Evolutionary conservation across 1,140 invertebrate genomes (phyloP), one percentile per base, ranked within the genome.

Genomic region (Homalodisca vitripennis): DNA sequence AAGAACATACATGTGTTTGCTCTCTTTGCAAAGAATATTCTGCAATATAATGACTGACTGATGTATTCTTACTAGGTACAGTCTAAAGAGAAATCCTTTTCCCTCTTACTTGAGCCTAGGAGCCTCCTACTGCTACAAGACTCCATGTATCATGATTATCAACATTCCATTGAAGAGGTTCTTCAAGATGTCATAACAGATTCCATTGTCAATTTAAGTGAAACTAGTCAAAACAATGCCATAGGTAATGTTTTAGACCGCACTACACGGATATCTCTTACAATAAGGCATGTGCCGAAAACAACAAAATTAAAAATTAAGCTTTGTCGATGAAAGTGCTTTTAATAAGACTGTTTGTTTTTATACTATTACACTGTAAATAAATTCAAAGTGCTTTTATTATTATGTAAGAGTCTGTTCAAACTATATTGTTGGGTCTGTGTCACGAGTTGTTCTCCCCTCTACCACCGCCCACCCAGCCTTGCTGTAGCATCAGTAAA

Each of bases 241-340:
- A 79, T 84, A 60, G 85, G 83, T 48, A 78, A 85, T 70, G 80
- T 78, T 64, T 72, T 95, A 30, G 74, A 82, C 63, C 84, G 95
- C 64, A 79, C 82, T 0, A 92, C 88, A 17, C 86, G 96, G 77
- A 81, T 98, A 71, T 98, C 96, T 3, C 80, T 98, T 32, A 99
- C 97, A 46, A 97, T 98, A 70, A 86, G 96, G 78, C 88, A 95
- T 86, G 95, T 98, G 10, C 93, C 94, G 67, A 96, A 94, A 84
- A 91, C 92, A 63, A 85, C 87, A 73, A 95, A 92, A 86, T 83
- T 90, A 77, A 91, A 85, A 81, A 80, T 91, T 75, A 86, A 83
- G 77, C 80, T 85, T 79, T 78, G 79, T 73, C 79, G 76, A 76
- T 79, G 73, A 73, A 65, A 66, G 17, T 32, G 26, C n/a, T n/a